Evolutionary conservation across 2,888 invertebrate genomes (phyloP).

Genomic region (Acanthococcus lagerstroemiae): DNA sequence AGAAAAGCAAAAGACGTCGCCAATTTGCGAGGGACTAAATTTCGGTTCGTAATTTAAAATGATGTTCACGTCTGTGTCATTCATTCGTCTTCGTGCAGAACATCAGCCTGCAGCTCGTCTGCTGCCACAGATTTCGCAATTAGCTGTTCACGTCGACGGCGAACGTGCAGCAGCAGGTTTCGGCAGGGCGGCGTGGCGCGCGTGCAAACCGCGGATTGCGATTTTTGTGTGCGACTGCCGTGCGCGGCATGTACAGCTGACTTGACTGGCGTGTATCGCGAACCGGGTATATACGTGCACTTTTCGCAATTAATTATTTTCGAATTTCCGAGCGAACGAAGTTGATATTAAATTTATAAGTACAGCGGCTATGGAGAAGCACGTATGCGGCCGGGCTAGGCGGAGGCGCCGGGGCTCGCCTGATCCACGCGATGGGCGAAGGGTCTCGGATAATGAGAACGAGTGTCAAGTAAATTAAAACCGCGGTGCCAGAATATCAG

Average conservation of each 20-base stretch:
- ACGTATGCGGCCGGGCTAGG: constrained; percentile 13
- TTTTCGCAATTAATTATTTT: constrained; percentile 26
- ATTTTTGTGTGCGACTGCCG: neutral
- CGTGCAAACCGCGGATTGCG: neutral
- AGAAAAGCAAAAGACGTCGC: too few relatives aligned
- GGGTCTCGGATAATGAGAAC: constrained; percentile 26
- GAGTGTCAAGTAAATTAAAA: constrained; percentile 31
- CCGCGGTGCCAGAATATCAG: constrained; percentile 30
- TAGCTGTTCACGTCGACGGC: too few relatives aligned
- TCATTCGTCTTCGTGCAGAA: too few relatives aligned
- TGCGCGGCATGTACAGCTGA: too few relatives aligned
- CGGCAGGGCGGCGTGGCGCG: too few relatives aligned
- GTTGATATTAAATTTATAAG: constrained; percentile 29
- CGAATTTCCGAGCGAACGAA: constrained; percentile 21
- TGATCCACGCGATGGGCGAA: constrained; percentile 24
- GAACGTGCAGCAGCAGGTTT: too few relatives aligned
- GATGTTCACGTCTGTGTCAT: too few relatives aligned
- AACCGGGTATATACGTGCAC: neutral
- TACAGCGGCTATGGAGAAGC: constrained; percentile 12
- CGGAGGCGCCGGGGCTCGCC: neutral
- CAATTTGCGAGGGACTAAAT: too few relatives aligned
- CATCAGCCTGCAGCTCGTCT: too few relatives aligned
- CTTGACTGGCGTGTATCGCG: neutral
- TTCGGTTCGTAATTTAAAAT: too few relatives aligned
- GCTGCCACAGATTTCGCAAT: too few relatives aligned